Percentiles rank a stretch among this genome's conserved stretches.
These are phyloP conservation scores for Onthophagus sagittarius DNA, from an alignment of 2,888 invertebrate species.

Conservation along the genomic window DNA sequence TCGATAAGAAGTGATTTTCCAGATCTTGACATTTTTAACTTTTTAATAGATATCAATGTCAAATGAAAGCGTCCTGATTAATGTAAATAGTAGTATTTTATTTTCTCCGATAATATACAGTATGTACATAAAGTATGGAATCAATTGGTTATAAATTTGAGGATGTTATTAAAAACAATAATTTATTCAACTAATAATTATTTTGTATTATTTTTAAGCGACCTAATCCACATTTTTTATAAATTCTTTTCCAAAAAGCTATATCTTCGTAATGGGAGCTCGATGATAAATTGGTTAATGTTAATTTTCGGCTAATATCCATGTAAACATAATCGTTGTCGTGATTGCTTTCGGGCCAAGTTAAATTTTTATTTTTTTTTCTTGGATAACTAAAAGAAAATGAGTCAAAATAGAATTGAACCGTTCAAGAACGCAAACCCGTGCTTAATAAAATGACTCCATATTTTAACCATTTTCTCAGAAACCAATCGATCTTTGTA, in stretches of 20 bases:
- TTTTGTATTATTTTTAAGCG: neutral
- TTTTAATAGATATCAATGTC: no score
- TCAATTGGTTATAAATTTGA: no score
- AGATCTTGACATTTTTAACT: neutral
- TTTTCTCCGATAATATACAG: no score
- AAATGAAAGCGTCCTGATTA: no score
- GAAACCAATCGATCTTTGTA: neutral
- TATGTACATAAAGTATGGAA: no score
- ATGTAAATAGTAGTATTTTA: no score
- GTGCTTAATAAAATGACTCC: neutral
- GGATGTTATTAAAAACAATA: no score
- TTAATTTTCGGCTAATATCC: neutral
- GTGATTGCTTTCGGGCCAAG: neutral
- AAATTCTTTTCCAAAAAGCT: neutral
- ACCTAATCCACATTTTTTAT: neutral
- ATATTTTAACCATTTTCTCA: neutral
- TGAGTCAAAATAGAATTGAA: no score
- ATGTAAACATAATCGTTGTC: neutral
- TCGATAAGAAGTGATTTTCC: conserved; percentile 2
- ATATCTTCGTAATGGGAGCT: neutral
- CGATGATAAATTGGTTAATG: neutral
- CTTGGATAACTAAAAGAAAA: neutral
- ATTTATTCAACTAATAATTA: no score
- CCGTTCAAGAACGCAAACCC: neutral
- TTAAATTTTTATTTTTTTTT: neutral